phyloP scores from a whole-genome alignment of 2,113 vertebrate genomes.

The Burhinus bistriatus region DNA sequence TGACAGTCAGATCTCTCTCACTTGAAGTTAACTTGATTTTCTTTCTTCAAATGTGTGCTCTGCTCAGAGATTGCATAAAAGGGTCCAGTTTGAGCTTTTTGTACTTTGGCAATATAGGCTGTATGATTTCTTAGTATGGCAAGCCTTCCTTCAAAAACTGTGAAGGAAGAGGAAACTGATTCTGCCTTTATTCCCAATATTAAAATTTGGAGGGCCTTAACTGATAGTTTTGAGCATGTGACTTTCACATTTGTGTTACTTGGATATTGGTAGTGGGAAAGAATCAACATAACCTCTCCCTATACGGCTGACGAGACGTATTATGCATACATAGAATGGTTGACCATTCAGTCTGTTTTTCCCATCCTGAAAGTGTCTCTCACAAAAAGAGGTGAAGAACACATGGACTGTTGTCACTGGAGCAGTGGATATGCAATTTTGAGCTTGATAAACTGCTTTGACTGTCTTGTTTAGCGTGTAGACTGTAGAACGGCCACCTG shows the following conservation, averaged over 20 bases:
- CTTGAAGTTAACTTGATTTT: not conserved
- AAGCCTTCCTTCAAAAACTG: not conserved
- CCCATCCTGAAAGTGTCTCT: not conserved
- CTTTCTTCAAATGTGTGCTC: not conserved
- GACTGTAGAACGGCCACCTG: not conserved
- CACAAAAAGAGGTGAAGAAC: not conserved
- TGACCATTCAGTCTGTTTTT: not conserved
- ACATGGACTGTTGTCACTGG: not conserved
- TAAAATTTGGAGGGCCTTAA: not conserved
- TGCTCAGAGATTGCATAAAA: not conserved
- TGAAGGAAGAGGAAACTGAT: not conserved
- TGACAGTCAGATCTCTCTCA: not conserved
- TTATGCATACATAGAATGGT: too few relatives aligned
- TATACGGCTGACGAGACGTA: fast-evolving
- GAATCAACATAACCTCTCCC: not conserved
- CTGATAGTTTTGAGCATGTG: not conserved
- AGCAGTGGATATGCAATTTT: not conserved
- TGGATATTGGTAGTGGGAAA: not conserved
- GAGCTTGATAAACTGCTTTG: not conserved
- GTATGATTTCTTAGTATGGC: not conserved
- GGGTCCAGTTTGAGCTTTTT: not conserved
- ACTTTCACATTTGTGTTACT: not conserved
- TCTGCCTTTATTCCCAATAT: not conserved
- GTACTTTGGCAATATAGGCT: not conserved
- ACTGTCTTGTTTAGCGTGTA: not conserved